phyloP scores from a whole-genome alignment of 2,113 vertebrate species.

The Podarcis muralis region DNA sequence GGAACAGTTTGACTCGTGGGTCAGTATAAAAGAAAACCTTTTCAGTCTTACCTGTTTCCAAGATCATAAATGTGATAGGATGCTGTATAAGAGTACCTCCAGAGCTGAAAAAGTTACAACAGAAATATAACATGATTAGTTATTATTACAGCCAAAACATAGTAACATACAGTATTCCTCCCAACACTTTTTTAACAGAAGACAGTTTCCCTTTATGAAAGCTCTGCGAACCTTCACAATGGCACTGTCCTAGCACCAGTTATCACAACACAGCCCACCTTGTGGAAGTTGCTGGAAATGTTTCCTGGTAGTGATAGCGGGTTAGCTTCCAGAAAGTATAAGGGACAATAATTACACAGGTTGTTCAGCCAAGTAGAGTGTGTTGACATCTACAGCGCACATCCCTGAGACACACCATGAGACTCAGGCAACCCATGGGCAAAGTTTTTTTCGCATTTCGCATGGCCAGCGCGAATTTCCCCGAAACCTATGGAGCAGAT shows the following conservation, averaged over 20 bases:
- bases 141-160: constrained; percentile 34
- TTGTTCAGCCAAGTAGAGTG: neutral
- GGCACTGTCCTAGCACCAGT: neutral
- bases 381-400: neutral
- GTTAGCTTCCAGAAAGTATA: neutral
- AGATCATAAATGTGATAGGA: constrained; percentile 90
- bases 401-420: neutral
- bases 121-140: constrained; percentile 23
- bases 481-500: no score
- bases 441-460: neutral
- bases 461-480: neutral
- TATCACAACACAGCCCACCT: neutral
- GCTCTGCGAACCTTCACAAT: neutral
- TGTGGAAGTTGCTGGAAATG: neutral
- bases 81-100: constrained; percentile 93
- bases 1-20: neutral
- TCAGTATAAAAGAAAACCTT: neutral
- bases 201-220: neutral
- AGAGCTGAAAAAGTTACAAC: constrained; percentile 81
- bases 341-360: neutral
- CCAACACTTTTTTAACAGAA: neutral
- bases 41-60: constrained; percentile 80
- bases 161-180: neutral
- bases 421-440: neutral
- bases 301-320: neutral